Conservation (phyloP, 1,140 invertebrate species). For the Drosophila azteca region DNA sequence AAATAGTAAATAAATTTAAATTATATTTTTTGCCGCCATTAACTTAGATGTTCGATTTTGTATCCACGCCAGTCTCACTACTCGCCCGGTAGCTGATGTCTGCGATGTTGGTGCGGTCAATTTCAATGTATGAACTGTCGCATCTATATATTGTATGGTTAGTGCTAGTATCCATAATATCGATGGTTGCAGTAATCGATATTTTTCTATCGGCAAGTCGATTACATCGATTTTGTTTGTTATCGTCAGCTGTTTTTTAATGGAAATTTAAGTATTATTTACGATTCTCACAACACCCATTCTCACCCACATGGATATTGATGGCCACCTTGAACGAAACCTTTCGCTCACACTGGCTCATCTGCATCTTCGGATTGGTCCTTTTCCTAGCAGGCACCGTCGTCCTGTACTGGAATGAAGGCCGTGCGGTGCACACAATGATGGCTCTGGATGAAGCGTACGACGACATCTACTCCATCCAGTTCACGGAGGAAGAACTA, state of each 20-base stretch:
- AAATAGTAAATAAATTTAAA: conserved; percentile 28
- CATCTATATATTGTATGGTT: too few species aligned
- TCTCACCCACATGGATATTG: background rate
- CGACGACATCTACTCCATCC: conserved; percentile 86
- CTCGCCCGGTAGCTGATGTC: too few species aligned
- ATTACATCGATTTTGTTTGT: too few species aligned
- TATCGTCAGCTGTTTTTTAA: conserved; percentile 10
- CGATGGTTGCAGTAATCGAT: too few species aligned
- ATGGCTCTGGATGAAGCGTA: conserved; percentile 89
- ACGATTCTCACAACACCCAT: conserved; percentile 7
- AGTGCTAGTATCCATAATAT: too few species aligned
- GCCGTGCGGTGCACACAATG: conserved; percentile 88
- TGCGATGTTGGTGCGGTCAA: too few species aligned
- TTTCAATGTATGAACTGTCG: too few species aligned
- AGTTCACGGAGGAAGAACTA: conserved; percentile 85
- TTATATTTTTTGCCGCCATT: background rate
- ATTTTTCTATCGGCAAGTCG: too few species aligned
- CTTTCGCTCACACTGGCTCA: conserved; percentile 87
- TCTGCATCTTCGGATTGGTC: conserved; percentile 86
- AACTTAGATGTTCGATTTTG: too few species aligned
- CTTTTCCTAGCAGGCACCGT: conserved; percentile 86
- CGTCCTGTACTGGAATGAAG: conserved; percentile 91
- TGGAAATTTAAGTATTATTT: conserved; percentile 3
- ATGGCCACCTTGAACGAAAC: conserved; percentile 85
- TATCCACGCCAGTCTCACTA: too few species aligned